Base-by-base conservation (phyloP, 2,797 vertebrate genomes). In the Ctenosaura bakeri region DNA sequence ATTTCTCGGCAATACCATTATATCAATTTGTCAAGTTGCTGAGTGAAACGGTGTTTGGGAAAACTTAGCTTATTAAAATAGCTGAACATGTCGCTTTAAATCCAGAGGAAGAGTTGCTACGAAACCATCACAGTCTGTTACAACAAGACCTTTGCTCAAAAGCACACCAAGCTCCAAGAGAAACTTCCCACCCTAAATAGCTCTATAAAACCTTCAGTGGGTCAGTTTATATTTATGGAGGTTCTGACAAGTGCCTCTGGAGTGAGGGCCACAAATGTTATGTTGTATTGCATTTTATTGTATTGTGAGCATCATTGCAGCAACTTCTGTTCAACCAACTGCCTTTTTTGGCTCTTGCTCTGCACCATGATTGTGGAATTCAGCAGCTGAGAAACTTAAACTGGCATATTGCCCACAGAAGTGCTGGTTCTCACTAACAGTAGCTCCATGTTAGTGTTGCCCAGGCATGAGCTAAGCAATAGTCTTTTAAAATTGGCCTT, bases 51-150 rank as follows among this genome's bases (percentile, higher is more conserved):
- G n/a, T 0, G 20, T 50, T 93, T 93, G 56, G 52, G 73, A 74
- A 20, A 86, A 29, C 84, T 86, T 82, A 93, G 91, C 20, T 76
- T 62, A 84, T 83, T 95, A 88, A 94, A 94, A 92, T 0, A 74
- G 83, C 22, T 85, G 90, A 18, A 18, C 85, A 91, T 18, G 0
- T 1, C 26, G 84, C 64, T 89, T 84, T 91, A 79, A 87, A 90
- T 50, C 22, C 18, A 79, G 2, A 0, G 18, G 22, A n/a, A 20
- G 29, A 52, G 4, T 38, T 29, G 3, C 1, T 26, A 64, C 0
- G n/a, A 35, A 94, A 83, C 74, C 56, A 90, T 0, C 84, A 1
- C 22, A 29, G 6, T 54, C 50, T 59, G 46, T 22, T n/a, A 88
- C 24, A 35, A 20, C 18, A 24, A 80, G 3, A 50, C 56, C 16